These are phyloP conservation scores for Conops quadrifasciatus DNA, from an alignment of 2,888 invertebrate species.

Conservation along the genomic window DNA sequence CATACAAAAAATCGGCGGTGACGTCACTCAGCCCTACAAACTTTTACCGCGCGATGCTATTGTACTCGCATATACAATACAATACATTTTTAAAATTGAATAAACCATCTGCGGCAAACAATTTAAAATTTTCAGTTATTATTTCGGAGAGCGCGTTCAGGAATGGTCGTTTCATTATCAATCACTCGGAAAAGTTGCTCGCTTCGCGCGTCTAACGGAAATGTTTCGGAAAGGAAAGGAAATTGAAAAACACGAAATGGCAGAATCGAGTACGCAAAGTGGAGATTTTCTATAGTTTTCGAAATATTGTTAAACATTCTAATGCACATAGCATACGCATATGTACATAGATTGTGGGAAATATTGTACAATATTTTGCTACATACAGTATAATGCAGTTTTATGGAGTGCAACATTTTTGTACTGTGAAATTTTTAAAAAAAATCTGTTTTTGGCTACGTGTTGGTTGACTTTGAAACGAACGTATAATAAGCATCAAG, in stretches of 20 bases:
- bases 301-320: no score
- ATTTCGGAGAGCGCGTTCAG: slow-evolving; percentile 13
- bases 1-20: slow-evolving; percentile 1
- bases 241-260: neutral
- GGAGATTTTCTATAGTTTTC: no score
- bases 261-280: neutral
- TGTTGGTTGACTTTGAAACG: no score
- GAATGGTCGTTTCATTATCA: neutral
- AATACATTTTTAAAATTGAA: slow-evolving; percentile 5
- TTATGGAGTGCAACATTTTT: no score
- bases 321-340: no score
- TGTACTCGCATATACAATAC: neutral
- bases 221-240: slow-evolving; percentile 1
- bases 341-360: no score
- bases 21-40: slow-evolving; percentile 11
- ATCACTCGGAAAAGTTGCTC: neutral
- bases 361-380: no score
- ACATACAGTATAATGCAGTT: no score
- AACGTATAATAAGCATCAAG: no score
- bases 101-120: neutral
- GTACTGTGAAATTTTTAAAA: no score
- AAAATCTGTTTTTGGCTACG: no score
- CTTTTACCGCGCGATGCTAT: neutral
- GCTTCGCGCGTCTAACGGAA: neutral
- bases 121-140: slow-evolving; percentile 24